phyloP scores from a whole-genome alignment of 1,140 invertebrate genomes.

The Rhopalosiphum padi region DNA sequence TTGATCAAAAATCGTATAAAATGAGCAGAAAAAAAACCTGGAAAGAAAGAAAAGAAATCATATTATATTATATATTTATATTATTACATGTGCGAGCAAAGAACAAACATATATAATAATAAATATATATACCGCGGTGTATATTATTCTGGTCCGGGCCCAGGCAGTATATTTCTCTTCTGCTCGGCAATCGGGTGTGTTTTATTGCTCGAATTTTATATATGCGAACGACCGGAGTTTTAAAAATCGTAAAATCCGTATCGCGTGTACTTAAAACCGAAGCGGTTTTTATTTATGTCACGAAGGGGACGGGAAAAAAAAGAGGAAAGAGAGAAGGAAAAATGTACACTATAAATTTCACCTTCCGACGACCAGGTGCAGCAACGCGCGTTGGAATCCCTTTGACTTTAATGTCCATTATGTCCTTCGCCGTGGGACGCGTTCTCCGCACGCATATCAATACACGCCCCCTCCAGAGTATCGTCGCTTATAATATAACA shows the following conservation, averaged over 20 bases:
- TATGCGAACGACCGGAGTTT: constrained; percentile 52
- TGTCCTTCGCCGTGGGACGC: constrained; percentile 43
- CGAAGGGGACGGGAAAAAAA: neutral
- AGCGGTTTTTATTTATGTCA: constrained; percentile 55
- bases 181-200: constrained; percentile 41
- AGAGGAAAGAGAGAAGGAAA: constrained; percentile 24
- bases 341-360: constrained; percentile 54
- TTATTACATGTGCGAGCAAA: constrained; percentile 14
- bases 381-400: constrained; percentile 34
- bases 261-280: constrained; percentile 55
- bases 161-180: constrained; percentile 25
- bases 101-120: constrained; percentile 30
- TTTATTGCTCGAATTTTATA: constrained; percentile 56
- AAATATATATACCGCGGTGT: constrained; percentile 15
- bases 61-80: constrained; percentile 35
- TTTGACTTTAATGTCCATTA: constrained; percentile 57
- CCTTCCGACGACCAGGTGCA: constrained; percentile 56
- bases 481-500: neutral
- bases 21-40: constrained; percentile 13
- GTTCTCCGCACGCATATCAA: neutral
- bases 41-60: constrained; percentile 47
- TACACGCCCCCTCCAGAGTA: neutral
- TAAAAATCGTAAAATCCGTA: constrained; percentile 57
- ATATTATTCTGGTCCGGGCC: constrained; percentile 30
- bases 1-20: constrained; percentile 57